These are phyloP conservation scores for Drosophila sp. DNA, from an alignment of 1,140 invertebrate species.

Conservation along the genomic window DNA sequence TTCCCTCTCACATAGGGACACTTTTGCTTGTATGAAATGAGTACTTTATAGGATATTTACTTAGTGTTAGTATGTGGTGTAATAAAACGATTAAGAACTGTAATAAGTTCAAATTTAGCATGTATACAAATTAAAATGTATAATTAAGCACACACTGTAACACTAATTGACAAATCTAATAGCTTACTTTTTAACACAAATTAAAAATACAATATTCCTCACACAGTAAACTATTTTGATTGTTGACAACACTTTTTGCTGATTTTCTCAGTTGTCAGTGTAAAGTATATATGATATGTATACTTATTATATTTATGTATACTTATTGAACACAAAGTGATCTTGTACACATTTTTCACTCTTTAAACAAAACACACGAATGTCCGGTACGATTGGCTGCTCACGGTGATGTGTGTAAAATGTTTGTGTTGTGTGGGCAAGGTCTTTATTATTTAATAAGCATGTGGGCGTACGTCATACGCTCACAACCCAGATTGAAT, in stretches of 20 bases:
- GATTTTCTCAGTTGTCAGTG: neutral
- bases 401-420: neutral
- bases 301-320: too few relatives aligned
- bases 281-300: too few relatives aligned
- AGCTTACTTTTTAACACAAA: too few relatives aligned
- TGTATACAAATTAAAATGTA: too few relatives aligned
- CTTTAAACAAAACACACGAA: slow-evolving; percentile 27
- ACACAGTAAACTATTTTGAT: neutral
- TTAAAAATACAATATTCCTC: neutral
- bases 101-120: too few relatives aligned
- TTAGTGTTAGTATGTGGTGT: neutral
- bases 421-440: slow-evolving; percentile 48
- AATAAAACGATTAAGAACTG: neutral
- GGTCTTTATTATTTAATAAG: slow-evolving; percentile 75
- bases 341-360: slow-evolving; percentile 25
- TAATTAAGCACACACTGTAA: too few relatives aligned
- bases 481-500: slow-evolving; percentile 31
- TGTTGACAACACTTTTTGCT: neutral
- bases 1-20: too few relatives aligned
- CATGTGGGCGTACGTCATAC: slow-evolving; percentile 51
- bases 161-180: too few relatives aligned
- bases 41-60: too few relatives aligned
- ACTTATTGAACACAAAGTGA: too few relatives aligned
- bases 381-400: slow-evolving; percentile 6
- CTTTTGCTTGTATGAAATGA: too few relatives aligned